Conservation (phyloP, 2,888 invertebrate genomes). For the Cosmopolites sordidus region DNA sequence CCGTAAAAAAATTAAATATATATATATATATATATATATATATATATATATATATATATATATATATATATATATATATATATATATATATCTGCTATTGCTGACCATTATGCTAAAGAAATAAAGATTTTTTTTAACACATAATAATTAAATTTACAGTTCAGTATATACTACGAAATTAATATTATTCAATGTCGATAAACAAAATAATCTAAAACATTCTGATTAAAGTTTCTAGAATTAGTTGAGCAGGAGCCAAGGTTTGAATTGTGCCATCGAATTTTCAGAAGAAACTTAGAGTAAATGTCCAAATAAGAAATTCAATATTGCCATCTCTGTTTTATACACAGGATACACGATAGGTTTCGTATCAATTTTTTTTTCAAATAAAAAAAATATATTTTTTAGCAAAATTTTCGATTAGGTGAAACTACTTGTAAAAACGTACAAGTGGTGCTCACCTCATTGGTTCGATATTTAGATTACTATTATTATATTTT, state of each 20-base stretch:
- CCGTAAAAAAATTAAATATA: too few relatives aligned
- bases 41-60: too few relatives aligned
- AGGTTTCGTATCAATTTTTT: constrained; percentile 6
- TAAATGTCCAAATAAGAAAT: neutral
- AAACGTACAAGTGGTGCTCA: neutral
- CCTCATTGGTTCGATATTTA: constrained; percentile 6
- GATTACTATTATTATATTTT: constrained; percentile 3
- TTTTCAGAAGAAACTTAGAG: neutral
- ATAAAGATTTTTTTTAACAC: too few relatives aligned
- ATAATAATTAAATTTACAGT: too few relatives aligned
- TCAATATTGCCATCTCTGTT: neutral
- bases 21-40: too few relatives aligned
- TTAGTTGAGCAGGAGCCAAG: neutral
- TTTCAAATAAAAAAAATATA: neutral
- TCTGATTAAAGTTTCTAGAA: neutral
- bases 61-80: too few relatives aligned
- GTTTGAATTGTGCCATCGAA: neutral
- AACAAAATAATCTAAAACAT: too few relatives aligned
- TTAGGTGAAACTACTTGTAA: constrained; percentile 4
- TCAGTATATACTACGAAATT: too few relatives aligned
- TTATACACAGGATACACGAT: neutral
- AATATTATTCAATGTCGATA: too few relatives aligned
- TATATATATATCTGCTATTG: too few relatives aligned
- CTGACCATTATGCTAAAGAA: too few relatives aligned
- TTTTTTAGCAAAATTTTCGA: constrained; percentile 9